Evolutionary conservation across 2,113 vertebrate species (phyloP), one percentile per base, ranked within the genome.

Genomic region (Onychorhynchus coronatus): DNA sequence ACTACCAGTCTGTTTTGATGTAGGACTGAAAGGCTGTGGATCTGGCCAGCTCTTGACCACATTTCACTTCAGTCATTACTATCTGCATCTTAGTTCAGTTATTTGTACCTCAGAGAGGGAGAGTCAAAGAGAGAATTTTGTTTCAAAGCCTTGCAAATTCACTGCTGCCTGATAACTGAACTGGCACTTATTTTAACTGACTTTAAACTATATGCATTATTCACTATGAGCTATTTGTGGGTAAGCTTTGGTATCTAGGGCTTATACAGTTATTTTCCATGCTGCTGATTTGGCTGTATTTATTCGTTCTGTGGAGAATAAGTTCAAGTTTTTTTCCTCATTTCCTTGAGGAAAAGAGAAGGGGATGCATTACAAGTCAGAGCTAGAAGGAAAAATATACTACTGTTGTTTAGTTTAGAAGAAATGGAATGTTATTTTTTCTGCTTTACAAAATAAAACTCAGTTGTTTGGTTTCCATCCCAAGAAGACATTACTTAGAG

Each of bases 181-280:
- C 88, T 84, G 85, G 68, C 78, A 88, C 63, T 94, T 94, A 90
- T 71, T 93, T 95, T 73, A 93, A 86, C 72, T 39, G 55, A 58
- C 75, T 93, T 95, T 74, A 90, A 80, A 80, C 72, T 1, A 0
- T n/a, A 77, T 95, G n/a, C 37, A 94, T 96, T 93, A 86, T 96
- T 96, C 82, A 95, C 68, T 68, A 44, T 47, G 68, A 86, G 76
- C 75, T 95, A 88, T 93, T 91, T 92, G 59, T 91, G 93, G 68
- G 70, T 81, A 81, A 72, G 91, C 27, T 87, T 91, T 89, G 61
- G 72, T 92, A 91, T 80, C 50, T n/a, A 67, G 65, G 86, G 70
- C 52, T 91, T 18, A 41, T 31, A 53, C 27, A 84, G 61, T 71
- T 88, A 71, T 78, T 94, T 95, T 91, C 65, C 52, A 33, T 88